Conservation (phyloP, 2,888 invertebrate species). For the Lysandra bellargus region DNA sequence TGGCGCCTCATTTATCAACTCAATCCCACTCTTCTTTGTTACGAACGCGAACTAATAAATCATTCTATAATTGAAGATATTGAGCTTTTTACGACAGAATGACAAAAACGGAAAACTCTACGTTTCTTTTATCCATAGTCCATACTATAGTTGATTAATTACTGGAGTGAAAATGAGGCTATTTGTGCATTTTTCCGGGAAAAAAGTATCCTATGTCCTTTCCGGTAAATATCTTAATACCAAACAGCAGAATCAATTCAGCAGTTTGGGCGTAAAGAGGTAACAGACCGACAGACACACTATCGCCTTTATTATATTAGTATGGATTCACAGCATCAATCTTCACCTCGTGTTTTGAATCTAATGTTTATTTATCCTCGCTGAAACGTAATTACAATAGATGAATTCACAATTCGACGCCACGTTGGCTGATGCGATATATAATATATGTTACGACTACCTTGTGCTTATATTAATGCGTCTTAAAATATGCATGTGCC, state of each 20-base stretch:
- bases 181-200: background rate
- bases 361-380: conserved; percentile 28
- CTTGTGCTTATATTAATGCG: background rate
- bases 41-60: background rate
- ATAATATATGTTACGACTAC: background rate
- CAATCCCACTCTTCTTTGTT: conserved; percentile 3
- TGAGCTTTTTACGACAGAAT: background rate
- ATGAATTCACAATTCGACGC: background rate
- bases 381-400: background rate
- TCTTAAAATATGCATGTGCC: conserved; percentile 16
- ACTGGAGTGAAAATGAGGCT: background rate
- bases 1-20: background rate
- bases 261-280: too few species aligned
- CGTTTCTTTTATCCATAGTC: background rate
- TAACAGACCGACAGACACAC: too few species aligned
- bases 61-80: conserved; percentile 3
- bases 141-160: background rate
- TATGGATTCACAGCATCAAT: background rate
- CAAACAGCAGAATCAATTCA: too few species aligned
- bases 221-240: too few species aligned
- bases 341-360: conserved; percentile 18
- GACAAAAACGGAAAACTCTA: background rate
- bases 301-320: too few species aligned
- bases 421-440: conserved; percentile 4
- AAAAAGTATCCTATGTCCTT: too few species aligned